Evolutionary conservation across 37 sponge, comb jelly and placozoan genomes (phyloP).

Genomic region (Beroe forskalii): DNA sequence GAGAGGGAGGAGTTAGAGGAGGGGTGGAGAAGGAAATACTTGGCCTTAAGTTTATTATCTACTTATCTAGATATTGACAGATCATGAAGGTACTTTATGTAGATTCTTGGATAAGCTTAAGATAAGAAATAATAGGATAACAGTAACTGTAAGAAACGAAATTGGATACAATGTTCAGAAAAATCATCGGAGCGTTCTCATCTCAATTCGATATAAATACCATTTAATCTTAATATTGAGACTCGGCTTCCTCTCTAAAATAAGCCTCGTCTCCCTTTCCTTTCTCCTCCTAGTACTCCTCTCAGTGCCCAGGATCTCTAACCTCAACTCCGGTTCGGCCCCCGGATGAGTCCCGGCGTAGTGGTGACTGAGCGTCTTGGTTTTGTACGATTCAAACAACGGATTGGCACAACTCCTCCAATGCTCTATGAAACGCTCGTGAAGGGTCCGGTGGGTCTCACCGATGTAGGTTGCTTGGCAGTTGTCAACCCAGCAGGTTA

Average conservation of each 20-base stretch:
- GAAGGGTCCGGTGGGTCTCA: background rate
- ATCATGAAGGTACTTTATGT: too few species aligned
- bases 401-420: constrained; percentile 23
- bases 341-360: background rate
- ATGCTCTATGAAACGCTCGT: constrained; percentile 6
- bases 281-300: background rate
- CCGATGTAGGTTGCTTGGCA: constrained; percentile 40
- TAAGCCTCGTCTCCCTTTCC: constrained; percentile 1
- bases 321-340: background rate
- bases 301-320: background rate
- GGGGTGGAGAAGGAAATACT: background rate
- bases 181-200: too few species aligned
- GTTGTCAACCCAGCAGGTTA: background rate
- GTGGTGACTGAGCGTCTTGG: background rate
- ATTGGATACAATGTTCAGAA: too few species aligned
- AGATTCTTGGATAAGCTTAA: too few species aligned
- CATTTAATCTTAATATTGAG: background rate
- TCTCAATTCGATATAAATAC: background rate
- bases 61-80: too few species aligned
- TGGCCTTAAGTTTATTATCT: too few species aligned
- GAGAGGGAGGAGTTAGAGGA: background rate
- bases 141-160: too few species aligned
- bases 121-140: too few species aligned
- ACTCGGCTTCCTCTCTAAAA: constrained; percentile 43
- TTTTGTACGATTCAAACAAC: background rate